A percentile compares a stretch with the other conserved stretches of the same genome.
phyloP scores from a whole-genome alignment of 1,140 invertebrate species.

The Pseudomyrmex flavicornis region DNA sequence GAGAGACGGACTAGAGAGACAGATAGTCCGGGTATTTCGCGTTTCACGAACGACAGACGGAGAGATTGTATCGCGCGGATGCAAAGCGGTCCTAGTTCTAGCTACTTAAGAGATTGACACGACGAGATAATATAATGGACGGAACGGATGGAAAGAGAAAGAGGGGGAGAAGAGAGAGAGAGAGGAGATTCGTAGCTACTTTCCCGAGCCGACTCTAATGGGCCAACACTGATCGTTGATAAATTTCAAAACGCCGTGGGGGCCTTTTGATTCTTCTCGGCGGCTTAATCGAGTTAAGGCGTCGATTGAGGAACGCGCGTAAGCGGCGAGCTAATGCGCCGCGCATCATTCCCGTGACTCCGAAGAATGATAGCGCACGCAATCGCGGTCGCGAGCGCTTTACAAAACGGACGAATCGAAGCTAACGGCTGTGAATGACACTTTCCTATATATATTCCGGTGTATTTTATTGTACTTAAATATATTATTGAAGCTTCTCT shows the following conservation, averaged over 20 bases:
- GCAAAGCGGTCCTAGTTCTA: slow-evolving; percentile 69
- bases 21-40: slow-evolving; percentile 44
- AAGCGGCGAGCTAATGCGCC: slow-evolving; percentile 55
- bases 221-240: slow-evolving; percentile 74
- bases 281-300: slow-evolving; percentile 66
- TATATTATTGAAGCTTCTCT: background rate
- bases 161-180: background rate
- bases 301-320: slow-evolving; percentile 60
- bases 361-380: slow-evolving; percentile 32
- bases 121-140: slow-evolving; percentile 74
- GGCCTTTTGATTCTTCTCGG: slow-evolving; percentile 59
- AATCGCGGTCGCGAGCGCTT: background rate
- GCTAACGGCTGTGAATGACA: no score
- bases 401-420: slow-evolving; percentile 14
- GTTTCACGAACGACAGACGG: slow-evolving; percentile 34
- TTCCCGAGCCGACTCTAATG: slow-evolving; percentile 66
- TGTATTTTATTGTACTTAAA: background rate
- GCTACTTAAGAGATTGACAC: slow-evolving; percentile 76
- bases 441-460: no score
- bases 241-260: slow-evolving; percentile 72
- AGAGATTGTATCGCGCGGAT: slow-evolving; percentile 66
- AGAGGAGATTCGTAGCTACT: slow-evolving; percentile 50
- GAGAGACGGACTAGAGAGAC: background rate
- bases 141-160: slow-evolving; percentile 27
- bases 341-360: slow-evolving; percentile 17